These are phyloP conservation scores for Flexamia atlantica DNA, from an alignment of 2,888 invertebrate species.

Conservation along the genomic window DNA sequence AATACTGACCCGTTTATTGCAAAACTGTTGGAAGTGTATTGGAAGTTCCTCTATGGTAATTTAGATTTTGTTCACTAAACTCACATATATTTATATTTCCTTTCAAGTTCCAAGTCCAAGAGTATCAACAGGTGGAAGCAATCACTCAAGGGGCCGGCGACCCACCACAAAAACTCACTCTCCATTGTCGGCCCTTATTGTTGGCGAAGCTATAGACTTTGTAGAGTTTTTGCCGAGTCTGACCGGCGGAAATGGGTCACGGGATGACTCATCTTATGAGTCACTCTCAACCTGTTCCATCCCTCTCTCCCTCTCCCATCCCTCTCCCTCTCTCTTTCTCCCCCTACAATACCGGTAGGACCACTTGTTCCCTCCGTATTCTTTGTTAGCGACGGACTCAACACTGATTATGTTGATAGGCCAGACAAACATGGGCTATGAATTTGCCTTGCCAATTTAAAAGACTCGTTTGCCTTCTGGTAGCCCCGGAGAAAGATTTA, in stretches of 20 bases:
- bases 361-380: conserved; percentile 37
- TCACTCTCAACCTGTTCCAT: conserved; percentile 37
- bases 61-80: too few relatives aligned
- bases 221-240: conserved; percentile 30
- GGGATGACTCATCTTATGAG: conserved; percentile 7
- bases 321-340: not conserved
- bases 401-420: conserved; percentile 31
- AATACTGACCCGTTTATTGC: too few relatives aligned
- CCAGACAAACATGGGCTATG: conserved; percentile 13
- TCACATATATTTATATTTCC: too few relatives aligned
- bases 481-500: not conserved
- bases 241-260: conserved; percentile 51
- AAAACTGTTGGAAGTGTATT: too few relatives aligned
- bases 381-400: conserved; percentile 7
- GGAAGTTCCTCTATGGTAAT: too few relatives aligned
- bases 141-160: not conserved
- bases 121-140: not conserved
- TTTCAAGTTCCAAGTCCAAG: not conserved
- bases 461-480: conserved; percentile 1
- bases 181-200: conserved; percentile 12
- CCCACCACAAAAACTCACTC: conserved; percentile 43
- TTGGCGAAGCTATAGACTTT: conserved; percentile 5
- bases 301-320: not conserved
- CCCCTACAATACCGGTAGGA: conserved; percentile 20
- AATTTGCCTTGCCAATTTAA: conserved; percentile 20